Conservation (phyloP, 1,140 invertebrate species). For the Drosophila varians region DNA sequence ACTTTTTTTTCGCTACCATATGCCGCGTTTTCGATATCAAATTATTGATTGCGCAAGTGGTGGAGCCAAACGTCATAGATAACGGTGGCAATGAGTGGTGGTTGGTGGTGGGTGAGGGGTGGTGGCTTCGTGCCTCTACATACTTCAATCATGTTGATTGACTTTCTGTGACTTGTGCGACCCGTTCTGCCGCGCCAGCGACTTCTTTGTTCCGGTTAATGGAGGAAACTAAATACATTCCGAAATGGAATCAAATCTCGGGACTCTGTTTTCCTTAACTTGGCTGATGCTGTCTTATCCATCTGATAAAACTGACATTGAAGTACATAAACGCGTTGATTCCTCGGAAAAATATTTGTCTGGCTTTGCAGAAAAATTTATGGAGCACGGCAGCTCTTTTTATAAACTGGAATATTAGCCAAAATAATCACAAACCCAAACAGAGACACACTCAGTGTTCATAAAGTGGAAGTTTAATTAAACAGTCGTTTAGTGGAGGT, state of each 20-base stretch:
- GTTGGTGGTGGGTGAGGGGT: not conserved
- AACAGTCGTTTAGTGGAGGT: not conserved
- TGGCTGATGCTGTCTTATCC: slow-evolving; percentile 23
- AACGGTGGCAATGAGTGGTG: not conserved
- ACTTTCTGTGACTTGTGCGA: not conserved
- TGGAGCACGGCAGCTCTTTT: slow-evolving; percentile 16
- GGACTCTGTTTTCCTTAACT: slow-evolving; percentile 9
- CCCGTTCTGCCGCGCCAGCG: not conserved
- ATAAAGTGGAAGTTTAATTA: not conserved
- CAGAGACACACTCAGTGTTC: not conserved
- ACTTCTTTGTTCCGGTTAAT: slow-evolving; percentile 21
- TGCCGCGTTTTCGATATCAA: slow-evolving; percentile 33
- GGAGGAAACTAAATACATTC: slow-evolving; percentile 13
- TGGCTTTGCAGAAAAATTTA: slow-evolving; percentile 26
- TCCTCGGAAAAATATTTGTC: slow-evolving; percentile 44
- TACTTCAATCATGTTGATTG: slow-evolving; percentile 56
- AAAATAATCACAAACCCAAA: not conserved
- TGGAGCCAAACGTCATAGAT: slow-evolving; percentile 18
- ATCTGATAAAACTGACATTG: slow-evolving; percentile 48
- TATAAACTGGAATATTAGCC: slow-evolving; percentile 3
- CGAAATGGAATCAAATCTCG: not conserved
- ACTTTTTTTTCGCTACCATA: slow-evolving; percentile 20
- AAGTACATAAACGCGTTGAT: slow-evolving; percentile 41
- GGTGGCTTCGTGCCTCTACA: slow-evolving; percentile 7
- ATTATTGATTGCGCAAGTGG: slow-evolving; percentile 44